Percentiles rank a stretch among this genome's conserved stretches.
Conservation (phyloP, 2,113 vertebrate genomes). For the Bufo bufo region DNA sequence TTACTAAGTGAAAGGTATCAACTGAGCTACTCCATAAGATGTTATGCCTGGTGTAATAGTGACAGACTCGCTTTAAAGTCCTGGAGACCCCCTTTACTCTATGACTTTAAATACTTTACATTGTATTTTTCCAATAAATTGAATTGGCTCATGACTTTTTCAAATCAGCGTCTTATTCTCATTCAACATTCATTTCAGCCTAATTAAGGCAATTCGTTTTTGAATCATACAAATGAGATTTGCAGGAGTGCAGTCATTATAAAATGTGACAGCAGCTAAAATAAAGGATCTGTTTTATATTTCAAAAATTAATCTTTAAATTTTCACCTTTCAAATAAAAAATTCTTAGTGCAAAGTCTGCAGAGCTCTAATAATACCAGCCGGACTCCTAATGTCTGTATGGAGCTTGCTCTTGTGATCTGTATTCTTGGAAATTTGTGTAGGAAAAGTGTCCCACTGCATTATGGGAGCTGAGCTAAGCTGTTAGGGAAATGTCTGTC, state of each 20-base stretch:
- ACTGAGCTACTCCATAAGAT: too few relatives aligned
- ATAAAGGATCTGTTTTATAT: not conserved
- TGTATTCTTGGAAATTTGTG: too few relatives aligned
- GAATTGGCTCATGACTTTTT: not conserved
- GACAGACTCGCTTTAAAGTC: too few relatives aligned
- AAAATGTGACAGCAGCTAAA: not conserved
- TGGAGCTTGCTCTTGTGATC: too few relatives aligned
- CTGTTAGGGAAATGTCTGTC: too few relatives aligned
- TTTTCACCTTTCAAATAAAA: not conserved
- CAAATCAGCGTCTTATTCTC: not conserved
- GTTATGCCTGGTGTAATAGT: too few relatives aligned
- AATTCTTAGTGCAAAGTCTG: not conserved
- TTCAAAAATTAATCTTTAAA: not conserved
- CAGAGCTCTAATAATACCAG: not conserved
- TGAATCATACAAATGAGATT: constrained; percentile 15
- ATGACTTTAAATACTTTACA: too few relatives aligned
- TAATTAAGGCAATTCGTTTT: constrained; percentile 2
- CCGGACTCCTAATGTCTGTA: not conserved
- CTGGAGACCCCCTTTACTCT: too few relatives aligned
- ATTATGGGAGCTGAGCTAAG: too few relatives aligned
- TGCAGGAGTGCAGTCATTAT: not conserved
- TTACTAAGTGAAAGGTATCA: too few relatives aligned
- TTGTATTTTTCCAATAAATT: not conserved
- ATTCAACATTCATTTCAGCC: constrained; percentile 7
- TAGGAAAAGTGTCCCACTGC: too few relatives aligned